phyloP scores from a whole-genome alignment of 2,113 vertebrate species.

The Heloderma charlesbogerti region DNA sequence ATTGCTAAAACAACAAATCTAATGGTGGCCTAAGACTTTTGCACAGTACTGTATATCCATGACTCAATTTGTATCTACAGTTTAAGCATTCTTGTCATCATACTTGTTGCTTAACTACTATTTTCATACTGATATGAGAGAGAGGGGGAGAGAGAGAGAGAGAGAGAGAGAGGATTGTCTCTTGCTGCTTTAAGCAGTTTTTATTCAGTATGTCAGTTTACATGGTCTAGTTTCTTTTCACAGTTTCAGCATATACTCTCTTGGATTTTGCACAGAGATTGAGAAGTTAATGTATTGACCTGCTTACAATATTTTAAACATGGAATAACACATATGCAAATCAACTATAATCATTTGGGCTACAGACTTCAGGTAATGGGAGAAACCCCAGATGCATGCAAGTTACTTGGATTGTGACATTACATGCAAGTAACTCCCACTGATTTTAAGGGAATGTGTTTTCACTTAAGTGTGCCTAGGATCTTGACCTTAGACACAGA shows the following conservation, averaged over 20 bases:
- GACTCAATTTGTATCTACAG: constrained; percentile 21
- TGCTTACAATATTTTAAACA: constrained; percentile 44
- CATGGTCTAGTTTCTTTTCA: constrained; percentile 50
- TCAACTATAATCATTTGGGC: constrained; percentile 42
- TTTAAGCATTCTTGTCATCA: not conserved
- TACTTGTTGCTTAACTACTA: constrained; percentile 15
- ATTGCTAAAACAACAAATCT: too few species aligned
- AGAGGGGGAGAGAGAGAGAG: not conserved
- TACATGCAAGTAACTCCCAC: not conserved
- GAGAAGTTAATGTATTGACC: not conserved
- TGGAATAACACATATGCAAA: constrained; percentile 47
- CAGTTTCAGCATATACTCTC: constrained; percentile 38
- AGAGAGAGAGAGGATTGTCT: not conserved
- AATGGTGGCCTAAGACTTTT: too few species aligned
- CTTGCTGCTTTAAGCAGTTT: constrained; percentile 31
- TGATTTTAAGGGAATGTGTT: not conserved
- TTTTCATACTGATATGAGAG: constrained; percentile 21
- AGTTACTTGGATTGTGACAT: not conserved
- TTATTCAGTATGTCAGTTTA: constrained; percentile 41
- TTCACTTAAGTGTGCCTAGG: not conserved
- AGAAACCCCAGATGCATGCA: too few species aligned
- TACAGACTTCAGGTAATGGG: constrained; percentile 41
- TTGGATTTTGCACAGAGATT: constrained; percentile 6
- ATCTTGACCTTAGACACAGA: not conserved
- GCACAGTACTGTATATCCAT: constrained; percentile 15